Evolutionary conservation across 2,888 invertebrate species (phyloP), one percentile per base, ranked within the genome.

Genomic region (Smittia aterrima): DNA sequence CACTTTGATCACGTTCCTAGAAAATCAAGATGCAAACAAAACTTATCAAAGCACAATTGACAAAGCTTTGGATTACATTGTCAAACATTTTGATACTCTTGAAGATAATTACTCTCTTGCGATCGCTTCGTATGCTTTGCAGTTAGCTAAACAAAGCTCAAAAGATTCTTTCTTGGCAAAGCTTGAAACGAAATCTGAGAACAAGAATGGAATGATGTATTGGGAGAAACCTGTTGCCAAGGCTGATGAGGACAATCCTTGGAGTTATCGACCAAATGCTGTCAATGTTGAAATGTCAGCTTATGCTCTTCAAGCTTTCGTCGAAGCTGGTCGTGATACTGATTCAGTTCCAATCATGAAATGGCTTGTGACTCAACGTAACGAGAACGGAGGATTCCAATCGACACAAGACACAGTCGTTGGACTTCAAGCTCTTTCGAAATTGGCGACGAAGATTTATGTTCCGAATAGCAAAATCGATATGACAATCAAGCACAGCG

Each of bases 251-350:
- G n/a, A n/a, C n/a, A n/a, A n/a, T n/a, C n/a, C n/a, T n/a, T n/a
- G n/a, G n/a, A n/a, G n/a, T n/a, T n/a, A n/a, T n/a, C n/a, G n/a
- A n/a, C 20, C n/a, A 13, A 86, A 87, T 76, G 88, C 91, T 0
- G 87, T 91, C 0, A 81, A 82, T 77, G 84, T 97, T 7, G 91
- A 92, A 80, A 92, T 92, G 78, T 93, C 95, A 0, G 89, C 95
- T 0, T 96, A 95, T 82, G 92, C 89, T 0, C 83, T 96, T 75
- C 84, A 94, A 68, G 88, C 92, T 0, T 88, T 87, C 81, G 78
- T 88, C 67, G 85, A 83, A 77, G 79, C 79, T 27, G 66, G 53
- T 1, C 18, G 13, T 1, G 20, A 20, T 6, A 32, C 11, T 74
- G 64, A 66, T 11, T 38, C 53, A 6, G 22, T 86, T 53, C 84